phyloP scores from a whole-genome alignment of 2,797 vertebrate genomes.

The Enteromius unitaeniatus region DNA sequence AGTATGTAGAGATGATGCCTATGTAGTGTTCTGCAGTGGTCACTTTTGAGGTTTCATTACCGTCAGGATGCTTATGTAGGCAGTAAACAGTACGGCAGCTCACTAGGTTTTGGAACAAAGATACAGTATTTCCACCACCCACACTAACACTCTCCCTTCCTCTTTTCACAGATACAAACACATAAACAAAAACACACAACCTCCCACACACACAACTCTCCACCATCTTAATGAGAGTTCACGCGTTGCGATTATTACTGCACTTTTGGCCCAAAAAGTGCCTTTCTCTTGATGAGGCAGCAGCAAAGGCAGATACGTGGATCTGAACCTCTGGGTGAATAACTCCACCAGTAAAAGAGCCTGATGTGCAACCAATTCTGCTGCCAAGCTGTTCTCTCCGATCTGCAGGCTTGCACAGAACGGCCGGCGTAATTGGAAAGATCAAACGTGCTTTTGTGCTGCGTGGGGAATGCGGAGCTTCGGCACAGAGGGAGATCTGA shows the following conservation, averaged over 20 bases:
- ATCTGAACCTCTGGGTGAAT: constrained; percentile 73
- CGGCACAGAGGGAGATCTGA: constrained; percentile 74
- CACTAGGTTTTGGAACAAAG: constrained; percentile 36
- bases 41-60: background rate
- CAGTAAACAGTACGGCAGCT: constrained; percentile 2
- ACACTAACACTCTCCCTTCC: constrained; percentile 26
- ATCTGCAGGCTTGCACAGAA: constrained; percentile 75
- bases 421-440: constrained; percentile 81
- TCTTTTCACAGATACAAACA: constrained; percentile 14
- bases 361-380: constrained; percentile 78
- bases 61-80: background rate
- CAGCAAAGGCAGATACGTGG: constrained; percentile 63
- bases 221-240: constrained; percentile 59
- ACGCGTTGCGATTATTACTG: constrained; percentile 61
- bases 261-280: constrained; percentile 55
- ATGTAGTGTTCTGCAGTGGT: background rate
- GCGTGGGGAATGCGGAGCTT: constrained; percentile 73
- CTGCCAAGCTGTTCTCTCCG: constrained; percentile 76
- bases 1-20: background rate
- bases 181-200: constrained; percentile 42
- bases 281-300: constrained; percentile 70
- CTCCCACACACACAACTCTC: constrained; percentile 38
- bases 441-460: constrained; percentile 83
- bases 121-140: constrained; percentile 21
- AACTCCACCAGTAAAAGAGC: constrained; percentile 79